These are phyloP conservation scores for Belonocnema kinseyi DNA, from an alignment of 1,140 invertebrate genomes.

Conservation along the genomic window DNA sequence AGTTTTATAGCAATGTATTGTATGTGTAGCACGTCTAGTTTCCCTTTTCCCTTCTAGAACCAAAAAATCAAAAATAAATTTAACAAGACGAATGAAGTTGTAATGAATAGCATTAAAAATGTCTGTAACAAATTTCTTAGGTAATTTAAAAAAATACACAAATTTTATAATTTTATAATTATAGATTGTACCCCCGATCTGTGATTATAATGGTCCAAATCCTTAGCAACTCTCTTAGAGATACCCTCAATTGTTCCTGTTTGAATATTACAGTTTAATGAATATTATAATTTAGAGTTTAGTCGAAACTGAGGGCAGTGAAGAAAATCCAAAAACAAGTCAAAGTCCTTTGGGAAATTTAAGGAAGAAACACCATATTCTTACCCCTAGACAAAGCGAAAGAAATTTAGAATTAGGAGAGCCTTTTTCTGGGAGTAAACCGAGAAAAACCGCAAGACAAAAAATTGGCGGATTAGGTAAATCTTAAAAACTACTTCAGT, in stretches of 20 bases:
- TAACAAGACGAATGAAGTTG: too few species aligned
- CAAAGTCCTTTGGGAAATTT: slow-evolving; percentile 87
- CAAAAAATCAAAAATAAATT: too few species aligned
- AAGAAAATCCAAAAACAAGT: slow-evolving; percentile 82
- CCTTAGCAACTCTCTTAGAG: slow-evolving; percentile 29
- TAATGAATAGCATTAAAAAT: too few species aligned
- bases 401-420: slow-evolving; percentile 79
- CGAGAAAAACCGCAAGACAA: slow-evolving; percentile 68
- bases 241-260: not conserved
- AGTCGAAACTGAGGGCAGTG: slow-evolving; percentile 85
- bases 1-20: not conserved
- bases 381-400: slow-evolving; percentile 89
- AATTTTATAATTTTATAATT: not conserved
- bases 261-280: not conserved
- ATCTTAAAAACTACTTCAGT: not conserved
- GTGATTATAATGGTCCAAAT: slow-evolving; percentile 3
- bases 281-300: slow-evolving; percentile 80
- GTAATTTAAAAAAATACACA: not conserved
- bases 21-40: slow-evolving; percentile 9
- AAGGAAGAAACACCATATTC: slow-evolving; percentile 82
- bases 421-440: slow-evolving; percentile 59
- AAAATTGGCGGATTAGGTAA: slow-evolving; percentile 81
- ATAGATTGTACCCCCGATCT: not conserved
- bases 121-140: not conserved
- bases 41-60: not conserved